Base-by-base conservation (phyloP, 2,888 invertebrate genomes). In the Stenichneumon culpator region DNA sequence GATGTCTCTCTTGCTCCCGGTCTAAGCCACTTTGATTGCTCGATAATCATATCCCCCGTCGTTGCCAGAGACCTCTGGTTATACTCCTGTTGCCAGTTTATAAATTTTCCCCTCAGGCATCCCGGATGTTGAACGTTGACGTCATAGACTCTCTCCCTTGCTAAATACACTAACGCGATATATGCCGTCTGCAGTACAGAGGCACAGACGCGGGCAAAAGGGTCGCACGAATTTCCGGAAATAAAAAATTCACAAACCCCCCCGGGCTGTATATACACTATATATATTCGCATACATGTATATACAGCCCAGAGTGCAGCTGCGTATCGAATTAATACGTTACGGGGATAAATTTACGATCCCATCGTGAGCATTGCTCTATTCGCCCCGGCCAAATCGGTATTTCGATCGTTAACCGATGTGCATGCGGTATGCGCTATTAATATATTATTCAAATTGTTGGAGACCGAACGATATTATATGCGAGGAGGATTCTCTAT, bases 261-360 rank as follows among this genome's bases (percentile, higher is more conserved):
- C 75, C 39, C 63, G 74, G 79, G 63, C 69, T 70, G 50, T 79
- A 4, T 25, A 65, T 70, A 28, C 36, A 50, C 19, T 22, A 19
- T 54, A 22, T 57, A 67, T 16, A 73, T 79, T 50, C 4, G 11
- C 44, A 57, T 9, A 11, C 75, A 39, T 54, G 65, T 25, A 57
- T n/a, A 44, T 74, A 50, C 9, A 39, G n/a, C 25, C 16, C 44
- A 39, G 70, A 68, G 52, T 68, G 73, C 81, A 84, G 81, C 84
- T 84, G 84, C 81, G 78, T 84, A 81, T 84, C 84, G 81, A 81
- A 84, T 84, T 84, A 84, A 81, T 84, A 81, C 73, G 81, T 84
- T 81, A 73, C 81, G 54, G 63, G 73, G 54, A 16, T 6, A 16
- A 81, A 84, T 84, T 84, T 84, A 84, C 81, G 84, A 84, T 81